Conservation (phyloP, 2,888 invertebrate genomes). For the Branchellion lobata region DNA sequence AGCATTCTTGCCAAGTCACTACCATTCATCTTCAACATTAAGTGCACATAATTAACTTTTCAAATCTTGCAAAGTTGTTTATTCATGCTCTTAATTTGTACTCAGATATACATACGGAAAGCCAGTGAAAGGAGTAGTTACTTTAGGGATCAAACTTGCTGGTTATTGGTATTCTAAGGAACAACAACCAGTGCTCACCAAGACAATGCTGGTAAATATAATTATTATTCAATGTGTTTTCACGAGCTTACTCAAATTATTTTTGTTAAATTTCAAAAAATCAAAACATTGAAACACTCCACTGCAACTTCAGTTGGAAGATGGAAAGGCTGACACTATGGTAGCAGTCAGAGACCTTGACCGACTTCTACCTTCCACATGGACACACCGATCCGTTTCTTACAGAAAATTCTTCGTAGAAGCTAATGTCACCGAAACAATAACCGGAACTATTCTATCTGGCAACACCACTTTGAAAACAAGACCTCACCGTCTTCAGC, state of each 20-base stretch:
- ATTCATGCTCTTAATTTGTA: not conserved
- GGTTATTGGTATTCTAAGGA: not conserved
- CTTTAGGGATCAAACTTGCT: not conserved
- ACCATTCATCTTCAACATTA: not conserved
- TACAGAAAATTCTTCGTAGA: slow-evolving; percentile 2
- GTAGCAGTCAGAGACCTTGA: not conserved
- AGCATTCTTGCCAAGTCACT: slow-evolving; percentile 42
- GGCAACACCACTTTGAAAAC: not conserved
- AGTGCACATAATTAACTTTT: not conserved
- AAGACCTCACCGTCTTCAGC: not conserved
- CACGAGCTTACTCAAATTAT: not conserved
- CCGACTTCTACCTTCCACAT: not conserved
- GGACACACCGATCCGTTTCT: not conserved
- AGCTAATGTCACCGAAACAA: slow-evolving; percentile 28
- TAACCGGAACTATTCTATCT: not conserved
- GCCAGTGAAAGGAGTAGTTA: slow-evolving; percentile 23
- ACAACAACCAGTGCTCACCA: not conserved
- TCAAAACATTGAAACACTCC: not conserved
- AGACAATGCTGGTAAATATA: not conserved
- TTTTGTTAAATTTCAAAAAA: not conserved
- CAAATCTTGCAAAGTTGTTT: not conserved
- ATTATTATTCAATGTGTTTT: not conserved
- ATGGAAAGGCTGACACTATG: slow-evolving; percentile 2
- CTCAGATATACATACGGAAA: slow-evolving; percentile 23
- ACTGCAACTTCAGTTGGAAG: not conserved